Evolutionary conservation across 2,113 vertebrate genomes (phyloP).

Genomic region (Nansenia antarctica): DNA sequence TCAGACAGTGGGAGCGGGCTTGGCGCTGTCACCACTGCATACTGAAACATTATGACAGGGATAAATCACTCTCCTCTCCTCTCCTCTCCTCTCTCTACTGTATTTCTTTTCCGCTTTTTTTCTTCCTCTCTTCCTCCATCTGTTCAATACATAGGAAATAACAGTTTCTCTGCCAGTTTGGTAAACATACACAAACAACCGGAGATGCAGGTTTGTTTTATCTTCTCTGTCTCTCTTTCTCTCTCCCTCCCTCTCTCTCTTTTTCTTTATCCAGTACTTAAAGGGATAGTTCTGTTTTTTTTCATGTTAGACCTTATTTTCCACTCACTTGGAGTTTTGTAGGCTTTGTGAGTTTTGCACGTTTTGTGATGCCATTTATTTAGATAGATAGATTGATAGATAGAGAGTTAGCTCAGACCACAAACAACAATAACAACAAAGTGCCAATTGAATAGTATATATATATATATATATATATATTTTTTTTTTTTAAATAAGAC

Average conservation of each 20-base stretch:
- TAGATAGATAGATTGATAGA: too few species aligned
- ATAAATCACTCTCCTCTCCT: constrained; percentile 40
- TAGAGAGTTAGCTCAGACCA: too few species aligned
- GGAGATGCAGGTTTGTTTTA: not conserved
- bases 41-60: constrained; percentile 35
- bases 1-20: constrained; percentile 25
- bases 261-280: not conserved
- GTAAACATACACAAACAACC: constrained; percentile 30
- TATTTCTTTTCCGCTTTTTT: not conserved
- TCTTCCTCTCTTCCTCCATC: constrained; percentile 13
- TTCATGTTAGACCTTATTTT: too few species aligned
- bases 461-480: too few species aligned
- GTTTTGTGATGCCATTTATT: too few species aligned
- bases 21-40: constrained; percentile 20
- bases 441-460: too few species aligned
- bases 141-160: constrained; percentile 9
- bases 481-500: too few species aligned
- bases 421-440: too few species aligned
- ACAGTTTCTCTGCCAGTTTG: not conserved
- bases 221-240: not conserved
- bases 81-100: constrained; percentile 8
- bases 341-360: too few species aligned
- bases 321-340: too few species aligned
- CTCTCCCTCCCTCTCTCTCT: not conserved
- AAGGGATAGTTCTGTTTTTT: too few species aligned